Evolutionary conservation across 2,888 invertebrate species (phyloP).

Genomic region (Graphium colonna): DNA sequence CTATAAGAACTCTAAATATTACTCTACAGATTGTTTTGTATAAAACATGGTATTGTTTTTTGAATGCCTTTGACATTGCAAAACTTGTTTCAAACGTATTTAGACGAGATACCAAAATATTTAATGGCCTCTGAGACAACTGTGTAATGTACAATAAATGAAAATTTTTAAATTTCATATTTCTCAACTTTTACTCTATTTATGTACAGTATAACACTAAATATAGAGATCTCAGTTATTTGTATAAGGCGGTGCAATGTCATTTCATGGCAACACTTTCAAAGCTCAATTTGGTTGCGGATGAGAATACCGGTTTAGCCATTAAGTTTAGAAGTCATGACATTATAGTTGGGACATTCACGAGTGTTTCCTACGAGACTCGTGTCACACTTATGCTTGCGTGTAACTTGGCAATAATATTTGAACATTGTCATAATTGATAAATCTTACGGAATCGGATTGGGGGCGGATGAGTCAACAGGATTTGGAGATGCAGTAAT

Average conservation of each 20-base stretch:
- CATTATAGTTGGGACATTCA: conserved; percentile 12
- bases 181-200: no score
- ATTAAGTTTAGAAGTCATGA: conserved; percentile 16
- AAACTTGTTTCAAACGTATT: no score
- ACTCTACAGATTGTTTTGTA: no score
- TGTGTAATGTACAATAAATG: no score
- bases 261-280: conserved; percentile 10
- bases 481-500: conserved; percentile 4
- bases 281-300: conserved; percentile 17
- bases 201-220: background rate
- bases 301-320: conserved; percentile 17
- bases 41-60: no score
- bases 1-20: no score
- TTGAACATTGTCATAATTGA: conserved; percentile 10
- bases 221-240: background rate
- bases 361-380: conserved; percentile 2
- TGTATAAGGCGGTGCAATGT: conserved; percentile 4
- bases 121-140: no score
- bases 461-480: conserved; percentile 3
- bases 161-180: no score
- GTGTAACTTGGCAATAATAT: background rate
- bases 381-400: background rate
- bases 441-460: background rate
- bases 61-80: no score
- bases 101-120: no score